Conservation (phyloP, 2,113 vertebrate species). For the Pygathrix nemaeus region DNA sequence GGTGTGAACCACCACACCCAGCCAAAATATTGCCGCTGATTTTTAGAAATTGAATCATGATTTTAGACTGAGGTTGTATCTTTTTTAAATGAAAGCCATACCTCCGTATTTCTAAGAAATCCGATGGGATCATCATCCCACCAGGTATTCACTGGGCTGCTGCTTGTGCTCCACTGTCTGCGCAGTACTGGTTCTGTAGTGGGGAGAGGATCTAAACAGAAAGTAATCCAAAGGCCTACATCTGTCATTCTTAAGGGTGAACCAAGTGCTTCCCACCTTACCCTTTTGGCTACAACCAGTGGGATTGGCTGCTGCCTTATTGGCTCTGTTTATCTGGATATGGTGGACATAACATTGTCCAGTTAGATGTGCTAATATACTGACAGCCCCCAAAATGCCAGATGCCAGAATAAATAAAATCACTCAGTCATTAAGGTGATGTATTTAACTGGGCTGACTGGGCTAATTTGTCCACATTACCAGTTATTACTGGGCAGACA, state of each 20-base stretch:
- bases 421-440: neutral
- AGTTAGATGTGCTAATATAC: neutral
- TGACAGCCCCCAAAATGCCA: neutral
- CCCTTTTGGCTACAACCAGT: neutral
- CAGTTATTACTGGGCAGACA: neutral
- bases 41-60: neutral
- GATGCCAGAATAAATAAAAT: neutral
- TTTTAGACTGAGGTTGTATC: neutral
- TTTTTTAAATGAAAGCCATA: neutral
- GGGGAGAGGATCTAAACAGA: neutral
- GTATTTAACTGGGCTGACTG: neutral
- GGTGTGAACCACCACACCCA: accelerated
- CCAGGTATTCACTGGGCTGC: neutral
- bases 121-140: neutral
- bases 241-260: neutral
- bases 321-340: neutral
- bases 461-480: neutral
- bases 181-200: neutral
- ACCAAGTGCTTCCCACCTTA: neutral
- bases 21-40: neutral
- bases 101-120: neutral
- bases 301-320: neutral
- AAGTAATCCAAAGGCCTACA: accelerated
- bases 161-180: neutral
- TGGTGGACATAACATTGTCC: too few relatives aligned